phyloP scores from a whole-genome alignment of 2,888 invertebrate genomes.

The Tetrapedia diversipes region DNA sequence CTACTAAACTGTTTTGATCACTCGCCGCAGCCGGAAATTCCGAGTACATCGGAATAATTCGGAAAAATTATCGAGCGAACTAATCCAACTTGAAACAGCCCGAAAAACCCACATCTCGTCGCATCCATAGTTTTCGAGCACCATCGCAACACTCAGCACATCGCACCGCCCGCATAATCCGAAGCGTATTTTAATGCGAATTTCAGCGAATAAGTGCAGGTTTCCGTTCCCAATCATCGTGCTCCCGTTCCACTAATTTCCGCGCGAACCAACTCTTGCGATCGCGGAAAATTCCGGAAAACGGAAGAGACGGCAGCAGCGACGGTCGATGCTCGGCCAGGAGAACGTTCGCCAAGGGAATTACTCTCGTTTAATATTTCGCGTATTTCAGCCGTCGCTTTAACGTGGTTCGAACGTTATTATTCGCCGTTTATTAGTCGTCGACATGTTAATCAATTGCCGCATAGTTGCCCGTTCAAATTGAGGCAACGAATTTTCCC shows the following conservation, averaged over 20 bases:
- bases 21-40: too few relatives aligned
- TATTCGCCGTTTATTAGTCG: constrained; percentile 16
- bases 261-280: not conserved
- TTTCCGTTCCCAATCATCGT: not conserved
- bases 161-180: too few relatives aligned
- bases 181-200: not conserved
- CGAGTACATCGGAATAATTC: not conserved
- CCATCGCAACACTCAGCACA: too few relatives aligned
- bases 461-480: not conserved
- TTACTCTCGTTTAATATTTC: constrained; percentile 5
- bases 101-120: too few relatives aligned
- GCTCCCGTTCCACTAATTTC: not conserved
- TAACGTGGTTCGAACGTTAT: constrained; percentile 13
- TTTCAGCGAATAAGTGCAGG: constrained; percentile 3
- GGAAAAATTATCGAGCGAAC: not conserved
- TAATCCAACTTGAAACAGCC: too few relatives aligned
- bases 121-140: not conserved
- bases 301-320: constrained; percentile 13
- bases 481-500: not conserved
- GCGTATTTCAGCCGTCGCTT: not conserved
- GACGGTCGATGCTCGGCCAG: not conserved
- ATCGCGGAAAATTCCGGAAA: constrained; percentile 6
- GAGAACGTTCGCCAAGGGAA: not conserved
- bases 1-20: too few relatives aligned
- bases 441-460: constrained; percentile 5